A percentile compares a stretch with the other conserved stretches of the same genome.
phyloP scores from a whole-genome alignment of 2,113 vertebrate species.

The Melanerpes formicivorus region DNA sequence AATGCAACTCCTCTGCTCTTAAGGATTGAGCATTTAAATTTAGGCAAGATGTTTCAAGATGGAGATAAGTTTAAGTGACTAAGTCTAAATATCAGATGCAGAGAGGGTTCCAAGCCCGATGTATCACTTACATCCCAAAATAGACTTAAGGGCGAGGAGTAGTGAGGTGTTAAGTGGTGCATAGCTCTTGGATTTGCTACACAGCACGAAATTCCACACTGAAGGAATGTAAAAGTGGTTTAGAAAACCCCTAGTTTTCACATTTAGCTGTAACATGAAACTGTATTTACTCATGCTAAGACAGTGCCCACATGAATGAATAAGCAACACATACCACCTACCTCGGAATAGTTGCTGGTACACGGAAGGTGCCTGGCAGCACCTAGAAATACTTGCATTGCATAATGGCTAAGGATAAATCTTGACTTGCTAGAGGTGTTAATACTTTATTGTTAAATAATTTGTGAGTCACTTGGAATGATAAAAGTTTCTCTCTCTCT shows the following conservation, averaged over 20 bases:
- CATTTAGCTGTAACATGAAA: neutral
- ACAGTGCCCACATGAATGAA: neutral
- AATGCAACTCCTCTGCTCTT: neutral
- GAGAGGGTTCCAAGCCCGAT: neutral
- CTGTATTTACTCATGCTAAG: neutral
- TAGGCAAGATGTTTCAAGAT: neutral
- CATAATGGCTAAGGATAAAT: neutral
- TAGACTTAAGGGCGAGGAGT: neutral
- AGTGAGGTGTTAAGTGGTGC: neutral
- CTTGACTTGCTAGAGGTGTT: neutral
- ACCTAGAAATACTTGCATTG: neutral
- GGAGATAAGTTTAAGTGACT: neutral
- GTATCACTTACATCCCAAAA: neutral
- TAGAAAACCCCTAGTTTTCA: neutral
- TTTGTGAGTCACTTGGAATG: neutral
- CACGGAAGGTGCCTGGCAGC: neutral
- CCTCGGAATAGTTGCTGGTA: neutral
- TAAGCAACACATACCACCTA: neutral
- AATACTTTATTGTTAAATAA: neutral
- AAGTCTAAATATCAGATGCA: neutral
- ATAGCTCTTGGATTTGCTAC: neutral
- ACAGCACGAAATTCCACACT: neutral
- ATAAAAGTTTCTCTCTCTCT: neutral
- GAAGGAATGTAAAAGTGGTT: neutral
- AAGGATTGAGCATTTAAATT: neutral